Evolutionary conservation across 2,797 vertebrate species (phyloP).

Genomic region (Psittacula derbiana): DNA sequence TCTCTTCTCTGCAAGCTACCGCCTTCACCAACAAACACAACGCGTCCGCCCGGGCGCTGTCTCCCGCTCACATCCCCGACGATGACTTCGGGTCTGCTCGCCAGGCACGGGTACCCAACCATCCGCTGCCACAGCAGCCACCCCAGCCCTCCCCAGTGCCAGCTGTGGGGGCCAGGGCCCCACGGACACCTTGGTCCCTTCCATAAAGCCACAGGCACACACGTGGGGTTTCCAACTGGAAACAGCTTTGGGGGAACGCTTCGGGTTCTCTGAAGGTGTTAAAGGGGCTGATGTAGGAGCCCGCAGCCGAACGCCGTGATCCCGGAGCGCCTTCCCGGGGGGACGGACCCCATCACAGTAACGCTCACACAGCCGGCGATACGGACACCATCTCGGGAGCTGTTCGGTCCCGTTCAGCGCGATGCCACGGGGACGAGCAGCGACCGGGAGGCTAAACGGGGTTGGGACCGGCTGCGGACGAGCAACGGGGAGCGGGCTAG

Average conservation of each 20-base stretch:
- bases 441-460: no score
- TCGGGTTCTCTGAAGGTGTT: neutral
- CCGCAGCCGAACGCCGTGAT: neutral
- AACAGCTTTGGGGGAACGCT: neutral
- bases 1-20: neutral
- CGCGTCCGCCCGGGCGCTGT: neutral
- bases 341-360: neutral
- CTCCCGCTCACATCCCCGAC: neutral
- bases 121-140: neutral
- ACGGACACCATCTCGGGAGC: neutral
- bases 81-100: neutral
- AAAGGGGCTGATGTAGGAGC: neutral
- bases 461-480: neutral
- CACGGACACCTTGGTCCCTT: neutral
- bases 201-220: neutral
- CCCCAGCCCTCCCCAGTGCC: neutral
- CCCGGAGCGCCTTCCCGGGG: neutral
- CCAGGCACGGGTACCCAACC: neutral
- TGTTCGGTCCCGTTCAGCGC: neutral
- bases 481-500: neutral
- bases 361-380: neutral
- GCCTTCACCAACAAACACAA: neutral
- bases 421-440: neutral
- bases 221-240: neutral
- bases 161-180: fast-evolving